Evolutionary conservation across 2,797 vertebrate genomes (phyloP), one percentile per base, ranked within the genome.

Genomic region (Phaenicophaeus curvirostris): DNA sequence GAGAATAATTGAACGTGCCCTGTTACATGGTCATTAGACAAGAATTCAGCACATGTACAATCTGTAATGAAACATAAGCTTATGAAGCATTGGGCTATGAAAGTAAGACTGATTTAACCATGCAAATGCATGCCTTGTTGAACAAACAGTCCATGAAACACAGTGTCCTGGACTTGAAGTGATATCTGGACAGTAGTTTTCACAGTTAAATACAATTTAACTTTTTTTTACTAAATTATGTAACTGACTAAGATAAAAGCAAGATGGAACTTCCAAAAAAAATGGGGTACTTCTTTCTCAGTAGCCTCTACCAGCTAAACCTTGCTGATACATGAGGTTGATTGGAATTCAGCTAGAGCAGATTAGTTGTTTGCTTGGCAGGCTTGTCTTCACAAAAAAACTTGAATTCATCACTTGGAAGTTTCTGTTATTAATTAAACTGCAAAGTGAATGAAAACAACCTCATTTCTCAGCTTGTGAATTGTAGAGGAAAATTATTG

Each of bases 11-110:
- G 68, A 95, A 92, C 51, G 48, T 96, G 86, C 87, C 93, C 93
- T 88, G 62, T 96, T 96, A 82, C 71, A 78, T 96, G 90, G 88
- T 95, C 93, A 97, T 95, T 97, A 96, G 95, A 76, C 83, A 96
- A 88, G 82, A 93, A 97, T 97, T 96, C 85, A 59, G 89, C 92
- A 89, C 83, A 41, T 88, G 89, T 79, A 90, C 86, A 68, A 39
- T 91, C 87, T 92, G 84, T 87, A 94, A 88, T 86, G 92, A 94
- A 95, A 96, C 79, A 90, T 90, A 93, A 93, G 75, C 76, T 94
- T 75, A 21, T 54, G 66, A 84, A 90, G 87, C 68, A 37, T 17
- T 95, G 65, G 65, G 57, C 55, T 95, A 41, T 82, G 79, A 89
- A 86, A 94, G 79, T 23, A 73, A 77, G 74, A 87, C 3, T 89